Percentiles rank a stretch among this genome's conserved stretches.
Evolutionary conservation across 1,140 invertebrate species (phyloP).

Genomic region (Eupristina koningsbergeri): DNA sequence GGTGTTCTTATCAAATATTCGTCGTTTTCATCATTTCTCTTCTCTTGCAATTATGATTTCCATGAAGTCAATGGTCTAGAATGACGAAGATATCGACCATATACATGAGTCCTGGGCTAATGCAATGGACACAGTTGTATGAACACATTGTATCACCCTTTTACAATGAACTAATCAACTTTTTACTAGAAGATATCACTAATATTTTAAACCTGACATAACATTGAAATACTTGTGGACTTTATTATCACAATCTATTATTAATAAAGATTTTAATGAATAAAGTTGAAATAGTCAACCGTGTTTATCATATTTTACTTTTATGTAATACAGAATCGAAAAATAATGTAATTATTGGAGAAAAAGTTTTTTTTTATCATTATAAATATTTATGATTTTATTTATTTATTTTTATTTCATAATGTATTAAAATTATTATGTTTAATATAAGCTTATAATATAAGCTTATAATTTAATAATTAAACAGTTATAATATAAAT

Average conservation of each 20-base stretch:
- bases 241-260: neutral
- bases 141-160: neutral
- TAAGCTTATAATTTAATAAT: too few species aligned
- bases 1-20: conserved; percentile 56
- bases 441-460: too few species aligned
- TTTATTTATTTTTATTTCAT: too few species aligned
- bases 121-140: conserved; percentile 18
- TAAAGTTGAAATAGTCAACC: too few species aligned
- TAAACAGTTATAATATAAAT: too few species aligned
- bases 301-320: too few species aligned
- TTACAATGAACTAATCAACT: neutral
- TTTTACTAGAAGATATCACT: neutral
- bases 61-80: conserved; percentile 60
- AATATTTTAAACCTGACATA: neutral
- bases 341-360: too few species aligned
- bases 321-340: too few species aligned
- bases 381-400: too few species aligned
- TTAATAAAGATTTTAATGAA: neutral
- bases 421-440: too few species aligned
- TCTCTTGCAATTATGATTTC: conserved; percentile 52
- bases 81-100: conserved; percentile 56
- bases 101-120: neutral
- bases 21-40: conserved; percentile 43
- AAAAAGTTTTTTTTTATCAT: too few species aligned
- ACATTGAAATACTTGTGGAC: neutral